Base-by-base conservation (phyloP, 1,140 invertebrate genomes). In the Holcopasites calliopsidis region DNA sequence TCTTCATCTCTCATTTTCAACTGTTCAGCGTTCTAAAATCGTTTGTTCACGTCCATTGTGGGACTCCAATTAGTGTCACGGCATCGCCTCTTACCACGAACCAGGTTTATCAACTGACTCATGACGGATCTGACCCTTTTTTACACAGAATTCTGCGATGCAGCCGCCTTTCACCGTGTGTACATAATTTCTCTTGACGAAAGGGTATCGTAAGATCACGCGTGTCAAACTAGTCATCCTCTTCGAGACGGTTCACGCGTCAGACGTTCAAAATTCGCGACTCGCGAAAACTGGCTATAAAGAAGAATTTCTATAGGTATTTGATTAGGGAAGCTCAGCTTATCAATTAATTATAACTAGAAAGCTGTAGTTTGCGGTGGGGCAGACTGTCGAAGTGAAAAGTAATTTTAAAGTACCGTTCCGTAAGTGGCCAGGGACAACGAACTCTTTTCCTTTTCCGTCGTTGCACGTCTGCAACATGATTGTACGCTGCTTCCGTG, bases 71-170 rank as follows among this genome's bases (percentile, higher is more conserved):
- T 42, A 55, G 35, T 1, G 65, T 55, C 50, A 16, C n/a, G 35
- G n/a, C 7, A 7, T 44, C 38, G 1, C 18, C 26, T 33, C 52
- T 69, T 21, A 42, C 35, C 55, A 16, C 0, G 31, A 49, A 72
- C 40, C 52, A 11, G 33, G 44, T 54, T 40, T 11, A 26, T 35
- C 31, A 26, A 57, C 10, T 44, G 57, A 64, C 55, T 64, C 62
- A 47, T 40, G 23, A 50, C 68, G 62, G 50, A 72, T 62, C 60
- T 75, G 49, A 68, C 66, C 44, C 31, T 83, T 79, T 78, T 60
- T 50, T 47, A 33, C 13, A 0, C n/a, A 64, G 40, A 57, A 33
- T 28, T 52, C 7, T 11, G 3, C 44, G 21, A 47, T 62, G 60
- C 49, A 55, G 33, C 57, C 38, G 31, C 64, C 69, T 73, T 70